These are phyloP conservation scores for Ranitomeya variabilis DNA, from an alignment of 2,113 vertebrate genomes.

Conservation along the genomic window DNA sequence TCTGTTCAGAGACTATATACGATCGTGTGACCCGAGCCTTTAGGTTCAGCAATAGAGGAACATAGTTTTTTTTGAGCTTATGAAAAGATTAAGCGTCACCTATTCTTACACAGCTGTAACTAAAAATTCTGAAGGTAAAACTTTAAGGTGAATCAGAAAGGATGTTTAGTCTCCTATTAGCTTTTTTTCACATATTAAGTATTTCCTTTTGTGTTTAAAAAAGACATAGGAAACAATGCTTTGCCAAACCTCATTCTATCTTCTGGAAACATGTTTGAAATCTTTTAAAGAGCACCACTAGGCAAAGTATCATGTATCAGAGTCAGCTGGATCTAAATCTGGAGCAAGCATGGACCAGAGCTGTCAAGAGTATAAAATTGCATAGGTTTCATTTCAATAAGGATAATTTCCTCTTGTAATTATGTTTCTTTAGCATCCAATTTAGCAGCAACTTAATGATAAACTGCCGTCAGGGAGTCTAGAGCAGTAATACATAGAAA, in stretches of 20 bases:
- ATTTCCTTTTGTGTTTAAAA: constrained; percentile 35
- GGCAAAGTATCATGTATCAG: constrained; percentile 43
- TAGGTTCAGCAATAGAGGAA: background rate
- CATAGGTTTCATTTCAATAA: background rate
- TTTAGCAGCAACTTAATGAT: constrained; percentile 29
- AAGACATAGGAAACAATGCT: background rate
- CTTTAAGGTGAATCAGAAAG: background rate
- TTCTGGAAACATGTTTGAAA: constrained; percentile 44
- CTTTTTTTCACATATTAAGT: constrained; percentile 12
- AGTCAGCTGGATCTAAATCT: constrained; percentile 41
- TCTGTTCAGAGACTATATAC: no score
- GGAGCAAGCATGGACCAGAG: constrained; percentile 35
- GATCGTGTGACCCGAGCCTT: no score
- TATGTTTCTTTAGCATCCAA: constrained; percentile 5
- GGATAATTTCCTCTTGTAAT: constrained; percentile 14
- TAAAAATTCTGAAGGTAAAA: background rate
- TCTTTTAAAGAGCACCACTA: constrained; percentile 42
- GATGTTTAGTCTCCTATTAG: background rate
- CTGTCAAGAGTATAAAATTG: constrained; percentile 39
- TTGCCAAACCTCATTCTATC: constrained; percentile 49
- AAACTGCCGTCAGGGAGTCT: constrained; percentile 43
- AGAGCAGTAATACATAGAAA: constrained; percentile 10
- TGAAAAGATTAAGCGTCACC: background rate
- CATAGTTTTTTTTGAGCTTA: background rate
- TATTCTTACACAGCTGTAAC: background rate